Evolutionary conservation across 2,113 vertebrate genomes (phyloP).

Genomic region (Paramisgurnus dabryanus): DNA sequence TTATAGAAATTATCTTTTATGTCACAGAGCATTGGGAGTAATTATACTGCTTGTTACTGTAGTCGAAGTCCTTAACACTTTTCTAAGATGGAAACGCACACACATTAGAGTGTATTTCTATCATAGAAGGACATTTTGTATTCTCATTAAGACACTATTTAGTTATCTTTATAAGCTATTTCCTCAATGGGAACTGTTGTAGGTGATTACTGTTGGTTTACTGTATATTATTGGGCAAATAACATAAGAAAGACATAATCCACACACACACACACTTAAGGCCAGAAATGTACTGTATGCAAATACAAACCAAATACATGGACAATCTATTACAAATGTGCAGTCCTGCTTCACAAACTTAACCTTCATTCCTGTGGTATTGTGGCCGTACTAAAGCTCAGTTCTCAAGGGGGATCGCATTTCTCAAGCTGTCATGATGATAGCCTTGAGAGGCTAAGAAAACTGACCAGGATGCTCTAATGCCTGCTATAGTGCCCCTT

Average conservation of each 20-base stretch:
- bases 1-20: too few relatives aligned
- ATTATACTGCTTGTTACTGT: constrained; percentile 44
- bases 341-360: neutral
- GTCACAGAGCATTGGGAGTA: constrained; percentile 36
- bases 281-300: neutral
- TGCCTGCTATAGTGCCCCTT: too few relatives aligned
- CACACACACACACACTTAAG: neutral
- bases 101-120: neutral
- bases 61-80: constrained; percentile 35
- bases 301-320: neutral
- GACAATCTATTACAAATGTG: neutral
- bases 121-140: too few relatives aligned
- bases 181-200: too few relatives aligned
- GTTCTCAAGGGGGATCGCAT: neutral
- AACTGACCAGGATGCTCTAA: too few relatives aligned
- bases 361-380: neutral
- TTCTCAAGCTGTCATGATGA: too few relatives aligned
- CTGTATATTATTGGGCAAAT: too few relatives aligned
- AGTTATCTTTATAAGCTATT: too few relatives aligned
- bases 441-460: too few relatives aligned
- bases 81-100: constrained; percentile 19
- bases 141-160: too few relatives aligned
- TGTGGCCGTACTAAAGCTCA: neutral
- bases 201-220: too few relatives aligned
- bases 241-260: too few relatives aligned